Base-by-base conservation (phyloP, 2,888 invertebrate species). In the Melipona bicolor region DNA sequence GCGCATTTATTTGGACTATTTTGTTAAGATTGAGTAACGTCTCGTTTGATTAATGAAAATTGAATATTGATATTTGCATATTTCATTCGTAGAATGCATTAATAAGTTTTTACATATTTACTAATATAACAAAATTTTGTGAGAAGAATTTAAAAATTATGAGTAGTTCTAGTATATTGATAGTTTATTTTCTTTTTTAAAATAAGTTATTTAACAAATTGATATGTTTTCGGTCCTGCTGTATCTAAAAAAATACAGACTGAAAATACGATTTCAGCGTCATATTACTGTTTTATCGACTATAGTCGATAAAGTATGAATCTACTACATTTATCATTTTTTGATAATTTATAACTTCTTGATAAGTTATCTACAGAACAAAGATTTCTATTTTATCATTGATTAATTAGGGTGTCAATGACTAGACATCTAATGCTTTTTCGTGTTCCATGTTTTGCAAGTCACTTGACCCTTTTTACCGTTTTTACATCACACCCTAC, bases 271-370 rank as follows among this genome's bases (percentile, higher is more conserved):
- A 24, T n/a, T 17, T 6, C 15, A 56, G 27, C 13, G n/a, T 9
- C 36, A 5, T n/a, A 1, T 36, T 17, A 0, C 32, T 19, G 13
- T 21, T 43, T 24, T 61, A 27, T 24, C 49, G 15, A 5, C 68
- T 19, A 6, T 21, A 4, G 75, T 75, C 54, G 81, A 54, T 75
- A 81, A 81, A 24, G 17, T 24, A 15, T 0, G 19, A 59, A 52
- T 61, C 81, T 70, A 49, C 56, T 32, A 4, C n/a, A 50, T 19
- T 56, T 49, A 19, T 13, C 11, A 15, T 21, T 36, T 9, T 32
- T 36, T 36, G 56, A n/a, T 43, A 52, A 36, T 11, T 4, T 11
- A 3, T 32, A 6, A 9, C 43, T 43, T 43, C 43, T 43, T 43
- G 43, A 43, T 43, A 43, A 43, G 43, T 43, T 43, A 43, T 43